Evolutionary conservation across 1,140 invertebrate species (phyloP).

Genomic region (Calosoma granatense): DNA sequence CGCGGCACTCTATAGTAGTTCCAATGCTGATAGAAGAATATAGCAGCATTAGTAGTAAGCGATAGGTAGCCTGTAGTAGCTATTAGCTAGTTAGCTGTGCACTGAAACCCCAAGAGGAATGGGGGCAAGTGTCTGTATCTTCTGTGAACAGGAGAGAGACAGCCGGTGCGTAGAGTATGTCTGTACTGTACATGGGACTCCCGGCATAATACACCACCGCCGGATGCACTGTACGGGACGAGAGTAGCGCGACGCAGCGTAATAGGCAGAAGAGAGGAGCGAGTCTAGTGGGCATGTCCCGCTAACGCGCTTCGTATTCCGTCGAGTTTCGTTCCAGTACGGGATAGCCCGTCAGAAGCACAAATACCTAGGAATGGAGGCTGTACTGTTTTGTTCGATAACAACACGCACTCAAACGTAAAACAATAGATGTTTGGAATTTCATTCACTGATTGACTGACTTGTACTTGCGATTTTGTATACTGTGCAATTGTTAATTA

Average conservation of each 20-base stretch:
- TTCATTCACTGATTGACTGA: neutral
- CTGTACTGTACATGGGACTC: too few relatives aligned
- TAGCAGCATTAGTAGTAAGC: neutral
- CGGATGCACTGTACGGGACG: neutral
- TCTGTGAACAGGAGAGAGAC: too few relatives aligned
- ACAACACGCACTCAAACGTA: constrained; percentile 23
- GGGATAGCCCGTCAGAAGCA: constrained; percentile 35
- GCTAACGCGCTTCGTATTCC: neutral
- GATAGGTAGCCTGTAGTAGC: neutral
- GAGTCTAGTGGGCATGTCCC: neutral
- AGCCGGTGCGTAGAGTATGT: neutral
- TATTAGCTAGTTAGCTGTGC: too few relatives aligned
- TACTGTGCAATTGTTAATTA: neutral
- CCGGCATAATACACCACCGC: too few relatives aligned
- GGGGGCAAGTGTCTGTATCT: too few relatives aligned
- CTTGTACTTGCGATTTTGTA: too few relatives aligned
- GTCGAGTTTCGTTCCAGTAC: constrained; percentile 31
- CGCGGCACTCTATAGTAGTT: neutral
- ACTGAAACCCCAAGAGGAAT: too few relatives aligned
- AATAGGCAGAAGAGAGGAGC: neutral
- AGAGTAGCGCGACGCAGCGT: neutral
- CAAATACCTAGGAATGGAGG: constrained; percentile 30
- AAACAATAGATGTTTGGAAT: constrained; percentile 2
- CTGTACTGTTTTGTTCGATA: constrained; percentile 31
- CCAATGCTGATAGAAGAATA: neutral